Conservation (phyloP, 2,888 invertebrate genomes). For the Rotaria sp. region DNA sequence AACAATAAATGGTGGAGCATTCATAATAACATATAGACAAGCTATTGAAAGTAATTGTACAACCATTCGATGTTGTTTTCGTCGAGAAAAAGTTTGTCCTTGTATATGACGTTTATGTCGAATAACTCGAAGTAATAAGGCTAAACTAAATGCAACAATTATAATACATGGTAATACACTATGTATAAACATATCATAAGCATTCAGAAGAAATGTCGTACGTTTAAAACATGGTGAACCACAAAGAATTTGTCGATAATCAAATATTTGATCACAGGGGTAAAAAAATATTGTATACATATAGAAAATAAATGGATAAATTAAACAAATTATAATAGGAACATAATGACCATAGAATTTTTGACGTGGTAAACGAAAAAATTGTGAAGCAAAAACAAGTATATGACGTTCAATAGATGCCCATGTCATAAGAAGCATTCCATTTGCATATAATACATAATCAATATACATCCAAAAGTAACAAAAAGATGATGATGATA, state of each 20-base stretch:
- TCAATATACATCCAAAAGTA: neutral
- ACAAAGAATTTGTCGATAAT: neutral
- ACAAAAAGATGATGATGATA: neutral
- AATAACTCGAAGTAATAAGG: neutral
- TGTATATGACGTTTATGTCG: neutral
- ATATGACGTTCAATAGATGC: neutral
- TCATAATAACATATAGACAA: neutral
- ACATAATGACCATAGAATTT: neutral
- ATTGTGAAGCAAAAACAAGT: neutral
- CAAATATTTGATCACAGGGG: neutral
- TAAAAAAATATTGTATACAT: neutral
- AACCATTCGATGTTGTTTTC: neutral
- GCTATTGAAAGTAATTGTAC: neutral
- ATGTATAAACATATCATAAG: neutral
- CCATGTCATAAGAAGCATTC: neutral
- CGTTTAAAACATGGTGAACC: slow-evolving; percentile 3
- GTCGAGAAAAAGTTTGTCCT: neutral
- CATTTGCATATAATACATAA: neutral
- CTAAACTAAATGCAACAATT: neutral
- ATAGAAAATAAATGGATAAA: neutral
- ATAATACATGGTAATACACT: neutral
- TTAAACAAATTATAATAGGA: neutral
- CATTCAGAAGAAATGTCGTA: neutral
- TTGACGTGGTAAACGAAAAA: neutral
- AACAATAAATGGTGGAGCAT: neutral